phyloP scores from a whole-genome alignment of 2,797 vertebrate genomes.

The Tragelaphus oryx region DNA sequence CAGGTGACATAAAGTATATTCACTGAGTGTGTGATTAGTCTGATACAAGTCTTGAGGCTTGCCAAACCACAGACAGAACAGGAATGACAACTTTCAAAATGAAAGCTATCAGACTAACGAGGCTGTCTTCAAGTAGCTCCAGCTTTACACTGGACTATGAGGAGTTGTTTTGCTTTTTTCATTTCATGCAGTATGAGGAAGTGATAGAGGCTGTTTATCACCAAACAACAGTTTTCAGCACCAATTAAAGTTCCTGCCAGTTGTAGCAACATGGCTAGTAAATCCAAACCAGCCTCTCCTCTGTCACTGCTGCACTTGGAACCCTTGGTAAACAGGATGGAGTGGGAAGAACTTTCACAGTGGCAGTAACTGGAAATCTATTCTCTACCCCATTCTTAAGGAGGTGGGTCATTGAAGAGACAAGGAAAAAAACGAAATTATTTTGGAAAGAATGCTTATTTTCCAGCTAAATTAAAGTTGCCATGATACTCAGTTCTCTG shows the following conservation, averaged over 20 bases:
- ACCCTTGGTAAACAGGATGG: no score
- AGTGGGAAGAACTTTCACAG: neutral
- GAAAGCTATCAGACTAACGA: rapidly evolving
- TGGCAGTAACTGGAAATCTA: neutral
- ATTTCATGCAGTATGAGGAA: neutral
- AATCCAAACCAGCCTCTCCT: neutral
- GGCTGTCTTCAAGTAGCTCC: neutral
- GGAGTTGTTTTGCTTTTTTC: no score
- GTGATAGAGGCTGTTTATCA: no score
- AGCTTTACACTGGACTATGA: neutral
- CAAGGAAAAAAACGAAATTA: neutral
- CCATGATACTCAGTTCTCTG: neutral
- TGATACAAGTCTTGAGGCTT: neutral
- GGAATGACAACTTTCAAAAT: no score
- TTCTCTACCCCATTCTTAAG: neutral
- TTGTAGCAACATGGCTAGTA: neutral
- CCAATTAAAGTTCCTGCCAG: neutral
- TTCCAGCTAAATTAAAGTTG: neutral
- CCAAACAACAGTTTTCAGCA: neutral
- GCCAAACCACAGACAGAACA: no score
- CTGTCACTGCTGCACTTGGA: neutral
- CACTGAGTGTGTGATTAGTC: neutral
- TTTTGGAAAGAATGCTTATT: neutral
- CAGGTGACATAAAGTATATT: neutral
- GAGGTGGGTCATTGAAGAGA: neutral